A percentile compares a stretch with the other conserved stretches of the same genome.
These are phyloP conservation scores for Galaxea fascicularis DNA, from an alignment of 92 coral and sea anemone species.

Conservation along the genomic window DNA sequence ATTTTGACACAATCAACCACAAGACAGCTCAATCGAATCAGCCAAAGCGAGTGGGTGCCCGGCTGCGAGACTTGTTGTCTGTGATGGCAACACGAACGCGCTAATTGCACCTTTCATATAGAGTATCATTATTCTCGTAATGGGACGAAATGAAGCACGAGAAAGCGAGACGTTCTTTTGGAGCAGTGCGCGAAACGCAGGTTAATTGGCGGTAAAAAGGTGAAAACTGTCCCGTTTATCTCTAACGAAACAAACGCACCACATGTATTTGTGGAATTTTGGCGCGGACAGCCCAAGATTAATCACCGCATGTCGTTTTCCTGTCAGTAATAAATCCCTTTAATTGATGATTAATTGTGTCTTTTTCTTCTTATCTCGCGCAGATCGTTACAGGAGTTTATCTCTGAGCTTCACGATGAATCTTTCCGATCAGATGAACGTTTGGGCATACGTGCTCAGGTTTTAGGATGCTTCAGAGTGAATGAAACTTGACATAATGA, in stretches of 20 bases:
- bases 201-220: constrained; percentile 52
- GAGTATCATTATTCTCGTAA: constrained; percentile 18
- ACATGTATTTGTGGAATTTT: constrained; percentile 35
- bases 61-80: constrained; percentile 10
- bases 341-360: constrained; percentile 90
- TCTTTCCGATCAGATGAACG: constrained; percentile 39
- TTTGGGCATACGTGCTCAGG: constrained; percentile 18
- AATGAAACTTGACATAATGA: constrained; percentile 44
- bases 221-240: constrained; percentile 61
- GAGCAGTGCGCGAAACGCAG: constrained; percentile 14
- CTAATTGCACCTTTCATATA: constrained; percentile 16
- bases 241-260: constrained; percentile 47
- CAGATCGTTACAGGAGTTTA: constrained; percentile 64
- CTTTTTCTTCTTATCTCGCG: constrained; percentile 58
- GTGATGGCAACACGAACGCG: not conserved
- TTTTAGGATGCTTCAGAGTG: constrained; percentile 18
- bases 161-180: constrained; percentile 10
- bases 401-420: constrained; percentile 42
- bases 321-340: constrained; percentile 55
- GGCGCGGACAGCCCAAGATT: constrained; percentile 27
- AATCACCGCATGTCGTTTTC: constrained; percentile 30
- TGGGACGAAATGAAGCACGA: constrained; percentile 5
- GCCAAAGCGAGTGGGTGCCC: not conserved
- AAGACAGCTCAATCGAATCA: not conserved
- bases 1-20: not conserved